phyloP scores from a whole-genome alignment of 1,140 invertebrate species.

The Brachionus angularis region DNA sequence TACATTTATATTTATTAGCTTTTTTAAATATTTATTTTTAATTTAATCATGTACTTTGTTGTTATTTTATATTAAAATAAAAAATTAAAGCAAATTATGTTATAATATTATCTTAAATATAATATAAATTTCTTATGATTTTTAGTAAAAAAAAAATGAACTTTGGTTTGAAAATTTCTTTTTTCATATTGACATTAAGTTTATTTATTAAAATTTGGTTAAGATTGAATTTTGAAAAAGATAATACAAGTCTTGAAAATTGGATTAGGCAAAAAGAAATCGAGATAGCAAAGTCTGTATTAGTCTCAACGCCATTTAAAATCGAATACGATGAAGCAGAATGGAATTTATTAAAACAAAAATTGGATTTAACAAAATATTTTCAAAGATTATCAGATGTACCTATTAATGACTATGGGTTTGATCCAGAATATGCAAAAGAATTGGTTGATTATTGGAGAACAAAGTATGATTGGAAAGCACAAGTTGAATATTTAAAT shows the following conservation, averaged over 20 bases:
- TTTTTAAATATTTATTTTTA: not conserved
- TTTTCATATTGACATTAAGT: no score
- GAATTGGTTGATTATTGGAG: constrained; percentile 70
- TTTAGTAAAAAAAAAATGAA: no score
- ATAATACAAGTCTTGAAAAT: not conserved
- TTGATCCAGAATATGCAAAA: constrained; percentile 24
- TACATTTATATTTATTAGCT: not conserved
- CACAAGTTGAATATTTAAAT: constrained; percentile 67
- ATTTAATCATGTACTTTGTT: not conserved
- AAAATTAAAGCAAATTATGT: not conserved
- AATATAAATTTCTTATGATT: no score
- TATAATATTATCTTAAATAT: no score
- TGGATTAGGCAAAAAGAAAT: not conserved
- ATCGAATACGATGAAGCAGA: constrained; percentile 28
- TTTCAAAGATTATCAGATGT: not conserved
- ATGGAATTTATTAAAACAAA: constrained; percentile 22
- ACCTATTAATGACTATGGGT: not conserved
- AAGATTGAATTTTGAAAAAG: no score
- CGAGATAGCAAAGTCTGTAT: not conserved
- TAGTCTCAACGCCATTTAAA: not conserved
- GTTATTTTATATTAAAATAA: no score
- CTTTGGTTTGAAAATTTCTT: no score
- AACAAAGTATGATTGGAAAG: constrained; percentile 68
- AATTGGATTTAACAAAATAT: not conserved
- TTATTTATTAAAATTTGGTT: no score